Conservation (phyloP, 2,113 vertebrate species). For the Hippocampus barbouri region DNA sequence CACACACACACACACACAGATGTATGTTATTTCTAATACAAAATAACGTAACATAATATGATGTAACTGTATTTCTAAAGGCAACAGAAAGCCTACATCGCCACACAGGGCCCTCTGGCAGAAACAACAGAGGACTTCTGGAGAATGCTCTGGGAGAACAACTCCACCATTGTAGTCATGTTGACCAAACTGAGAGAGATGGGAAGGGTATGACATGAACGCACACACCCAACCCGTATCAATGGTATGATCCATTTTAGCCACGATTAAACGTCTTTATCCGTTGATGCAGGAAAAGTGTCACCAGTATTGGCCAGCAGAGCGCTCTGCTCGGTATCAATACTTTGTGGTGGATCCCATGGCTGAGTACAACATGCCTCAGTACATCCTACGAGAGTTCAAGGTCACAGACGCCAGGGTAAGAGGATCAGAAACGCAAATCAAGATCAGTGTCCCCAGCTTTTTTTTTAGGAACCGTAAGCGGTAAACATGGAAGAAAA, state of each 20-base stretch:
- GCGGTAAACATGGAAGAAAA: constrained; percentile 4
- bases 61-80: constrained; percentile 59
- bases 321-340: constrained; percentile 93
- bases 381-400: constrained; percentile 96
- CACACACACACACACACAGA: too few relatives aligned
- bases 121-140: constrained; percentile 98
- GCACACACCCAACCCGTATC: background rate
- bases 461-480: constrained; percentile 7
- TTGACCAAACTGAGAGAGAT: constrained; percentile 95
- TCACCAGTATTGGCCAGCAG: constrained; percentile 96
- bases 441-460: background rate
- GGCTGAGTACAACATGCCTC: constrained; percentile 99
- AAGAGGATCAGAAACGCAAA: constrained; percentile 42
- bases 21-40: background rate
- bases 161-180: constrained; percentile 98
- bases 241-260: background rate
- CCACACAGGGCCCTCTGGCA: constrained; percentile 91
- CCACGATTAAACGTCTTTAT: background rate
- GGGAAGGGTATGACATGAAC: constrained; percentile 78
- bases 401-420: constrained; percentile 98
- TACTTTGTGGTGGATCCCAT: constrained; percentile 98
- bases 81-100: constrained; percentile 96
- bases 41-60: background rate
- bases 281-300: constrained; percentile 83
- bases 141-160: constrained; percentile 98